phyloP scores from a whole-genome alignment of 2,888 invertebrate genomes.

The Melanchra persicariae region DNA sequence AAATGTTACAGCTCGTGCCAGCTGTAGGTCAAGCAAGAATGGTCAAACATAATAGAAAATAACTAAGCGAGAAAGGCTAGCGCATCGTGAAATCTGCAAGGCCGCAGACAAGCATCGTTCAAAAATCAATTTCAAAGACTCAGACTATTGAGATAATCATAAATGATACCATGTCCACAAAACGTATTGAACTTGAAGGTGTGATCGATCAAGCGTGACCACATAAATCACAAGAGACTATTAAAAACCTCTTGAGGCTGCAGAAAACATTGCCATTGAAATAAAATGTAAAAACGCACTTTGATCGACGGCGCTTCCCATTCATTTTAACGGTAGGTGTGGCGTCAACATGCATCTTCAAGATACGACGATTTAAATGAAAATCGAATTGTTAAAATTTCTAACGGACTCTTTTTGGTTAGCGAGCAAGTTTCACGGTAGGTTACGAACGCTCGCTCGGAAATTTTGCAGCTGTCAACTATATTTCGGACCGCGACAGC shows the following conservation, averaged over 20 bases:
- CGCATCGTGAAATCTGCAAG: slow-evolving; percentile 55
- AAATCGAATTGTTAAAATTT: slow-evolving; percentile 82
- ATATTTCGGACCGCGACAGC: slow-evolving; percentile 84
- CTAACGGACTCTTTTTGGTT: slow-evolving; percentile 85
- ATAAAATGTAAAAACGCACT: slow-evolving; percentile 78
- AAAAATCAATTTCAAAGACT: slow-evolving; percentile 61
- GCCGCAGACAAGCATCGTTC: slow-evolving; percentile 43
- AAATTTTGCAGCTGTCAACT: slow-evolving; percentile 87
- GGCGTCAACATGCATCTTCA: slow-evolving; percentile 80
- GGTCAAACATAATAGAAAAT: slow-evolving; percentile 38
- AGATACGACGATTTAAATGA: slow-evolving; percentile 81
- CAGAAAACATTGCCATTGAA: slow-evolving; percentile 77
- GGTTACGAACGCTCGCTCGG: slow-evolving; percentile 79
- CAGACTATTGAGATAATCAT: slow-evolving; percentile 68
- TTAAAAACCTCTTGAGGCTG: slow-evolving; percentile 82
- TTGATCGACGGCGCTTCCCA: slow-evolving; percentile 75
- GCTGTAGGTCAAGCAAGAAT: slow-evolving; percentile 11
- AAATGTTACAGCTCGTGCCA: slow-evolving; percentile 7
- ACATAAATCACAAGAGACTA: slow-evolving; percentile 80
- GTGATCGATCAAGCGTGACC: slow-evolving; percentile 85
- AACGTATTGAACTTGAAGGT: slow-evolving; percentile 79
- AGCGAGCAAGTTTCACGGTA: slow-evolving; percentile 86
- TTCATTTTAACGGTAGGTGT: slow-evolving; percentile 84
- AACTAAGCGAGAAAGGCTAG: slow-evolving; percentile 46
- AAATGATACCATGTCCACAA: slow-evolving; percentile 75